Percentiles rank a stretch among this genome's conserved stretches.
Evolutionary conservation across 2,797 vertebrate species (phyloP).

Genomic region (Bryconaethiops microstoma): DNA sequence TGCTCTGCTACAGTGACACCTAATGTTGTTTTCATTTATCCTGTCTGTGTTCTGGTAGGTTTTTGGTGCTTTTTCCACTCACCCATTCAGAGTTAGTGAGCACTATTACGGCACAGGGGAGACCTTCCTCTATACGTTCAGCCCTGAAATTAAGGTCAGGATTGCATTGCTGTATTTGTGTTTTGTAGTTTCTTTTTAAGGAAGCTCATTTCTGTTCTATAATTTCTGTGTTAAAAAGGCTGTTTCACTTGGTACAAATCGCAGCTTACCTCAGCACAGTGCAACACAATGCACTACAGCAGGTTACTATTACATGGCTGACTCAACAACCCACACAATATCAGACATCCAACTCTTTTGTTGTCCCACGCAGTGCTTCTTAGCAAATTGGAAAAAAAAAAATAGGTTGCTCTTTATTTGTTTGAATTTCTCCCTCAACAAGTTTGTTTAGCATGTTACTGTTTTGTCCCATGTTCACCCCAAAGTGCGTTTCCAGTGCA

Average conservation of each 20-base stretch:
- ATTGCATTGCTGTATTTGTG: not conserved
- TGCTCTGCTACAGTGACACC: not conserved
- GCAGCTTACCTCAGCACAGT: not conserved
- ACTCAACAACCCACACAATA: too few species aligned
- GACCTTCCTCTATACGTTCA: constrained; percentile 96
- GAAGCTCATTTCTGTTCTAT: not conserved
- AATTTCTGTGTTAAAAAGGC: too few species aligned
- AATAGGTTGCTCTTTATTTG: too few species aligned
- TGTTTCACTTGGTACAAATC: not conserved
- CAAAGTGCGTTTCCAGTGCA: too few species aligned
- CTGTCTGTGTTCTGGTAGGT: constrained; percentile 71
- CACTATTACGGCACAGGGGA: constrained; percentile 98
- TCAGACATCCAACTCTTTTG: too few species aligned
- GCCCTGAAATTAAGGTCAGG: constrained; percentile 91
- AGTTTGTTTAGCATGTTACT: too few species aligned
- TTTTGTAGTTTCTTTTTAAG: not conserved
- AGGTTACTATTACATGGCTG: not conserved
- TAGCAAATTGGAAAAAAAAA: too few species aligned
- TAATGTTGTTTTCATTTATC: too few species aligned
- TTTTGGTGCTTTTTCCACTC: constrained; percentile 93
- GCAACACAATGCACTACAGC: not conserved
- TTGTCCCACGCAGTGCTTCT: too few species aligned
- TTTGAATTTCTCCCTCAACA: too few species aligned
- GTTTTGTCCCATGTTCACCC: too few species aligned
- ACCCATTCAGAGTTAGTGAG: constrained; percentile 96